Evolutionary conservation across 2,888 invertebrate genomes (phyloP).

Genomic region (Ptychoptera albimana): DNA sequence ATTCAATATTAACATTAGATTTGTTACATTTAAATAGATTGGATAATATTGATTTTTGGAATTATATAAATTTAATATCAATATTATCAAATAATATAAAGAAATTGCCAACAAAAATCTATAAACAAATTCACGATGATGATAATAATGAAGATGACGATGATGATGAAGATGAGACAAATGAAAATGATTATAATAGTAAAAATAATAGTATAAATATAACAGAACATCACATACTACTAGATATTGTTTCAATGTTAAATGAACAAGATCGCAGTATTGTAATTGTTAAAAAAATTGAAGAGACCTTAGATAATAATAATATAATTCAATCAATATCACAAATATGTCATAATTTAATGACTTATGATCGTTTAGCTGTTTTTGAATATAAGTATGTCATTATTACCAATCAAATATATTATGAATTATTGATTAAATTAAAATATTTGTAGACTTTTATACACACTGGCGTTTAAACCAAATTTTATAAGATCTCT

Average conservation of each 20-base stretch:
- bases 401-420: not conserved
- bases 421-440: not conserved
- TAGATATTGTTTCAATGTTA: conserved; percentile 39
- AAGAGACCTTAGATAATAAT: conserved; percentile 27
- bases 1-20: conserved; percentile 26
- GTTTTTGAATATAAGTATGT: conserved; percentile 68
- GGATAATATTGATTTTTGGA: conserved; percentile 6
- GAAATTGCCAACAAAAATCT: conserved; percentile 20
- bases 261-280: conserved; percentile 45
- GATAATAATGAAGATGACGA: conserved; percentile 19
- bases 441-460: conserved; percentile 33
- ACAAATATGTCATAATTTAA: conserved; percentile 66
- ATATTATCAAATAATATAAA: conserved; percentile 25
- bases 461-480: conserved; percentile 68
- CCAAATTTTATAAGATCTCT: conserved; percentile 58
- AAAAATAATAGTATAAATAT: conserved; percentile 11
- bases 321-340: conserved; percentile 51
- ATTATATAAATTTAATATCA: conserved; percentile 25
- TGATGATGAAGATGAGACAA: conserved; percentile 18
- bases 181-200: conserved; percentile 4
- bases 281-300: conserved; percentile 30
- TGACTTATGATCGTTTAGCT: conserved; percentile 65
- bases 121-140: conserved; percentile 15
- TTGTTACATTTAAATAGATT: conserved; percentile 20
- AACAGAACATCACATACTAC: conserved; percentile 21